Evolutionary conservation across 1,140 invertebrate genomes (phyloP).

Genomic region (Marisa cornuarietis): DNA sequence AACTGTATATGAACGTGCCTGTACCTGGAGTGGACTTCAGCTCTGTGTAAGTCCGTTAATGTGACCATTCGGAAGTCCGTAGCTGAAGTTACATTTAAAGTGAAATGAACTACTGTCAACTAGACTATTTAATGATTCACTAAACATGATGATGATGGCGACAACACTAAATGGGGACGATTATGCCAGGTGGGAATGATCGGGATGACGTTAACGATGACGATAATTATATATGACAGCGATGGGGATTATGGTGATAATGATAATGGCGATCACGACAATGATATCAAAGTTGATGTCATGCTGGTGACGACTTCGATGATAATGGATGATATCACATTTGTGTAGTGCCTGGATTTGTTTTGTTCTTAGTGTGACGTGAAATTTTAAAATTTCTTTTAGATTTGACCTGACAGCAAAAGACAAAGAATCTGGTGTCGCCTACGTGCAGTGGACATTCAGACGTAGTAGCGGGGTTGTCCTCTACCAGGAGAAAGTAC

Average conservation of each 20-base stretch:
- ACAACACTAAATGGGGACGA: too few relatives aligned
- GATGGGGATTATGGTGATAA: too few relatives aligned
- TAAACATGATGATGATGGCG: background rate
- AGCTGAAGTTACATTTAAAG: background rate
- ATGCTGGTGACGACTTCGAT: too few relatives aligned
- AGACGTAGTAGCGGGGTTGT: background rate
- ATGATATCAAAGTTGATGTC: too few relatives aligned
- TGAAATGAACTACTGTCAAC: background rate
- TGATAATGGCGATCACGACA: too few relatives aligned
- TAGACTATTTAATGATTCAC: background rate
- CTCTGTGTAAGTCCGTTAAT: background rate
- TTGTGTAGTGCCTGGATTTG: too few relatives aligned
- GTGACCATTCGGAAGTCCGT: too few relatives aligned
- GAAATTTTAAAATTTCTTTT: background rate
- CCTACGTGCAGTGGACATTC: slow-evolving; percentile 5
- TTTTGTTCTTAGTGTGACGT: too few relatives aligned
- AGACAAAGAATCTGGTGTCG: background rate
- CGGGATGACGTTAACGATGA: too few relatives aligned
- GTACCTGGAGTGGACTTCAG: slow-evolving; percentile 5
- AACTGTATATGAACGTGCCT: slow-evolving; percentile 13
- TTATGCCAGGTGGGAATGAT: too few relatives aligned
- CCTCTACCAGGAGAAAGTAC: background rate
- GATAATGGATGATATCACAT: too few relatives aligned
- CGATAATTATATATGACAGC: too few relatives aligned
- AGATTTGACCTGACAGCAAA: background rate